A percentile compares a stretch with the other conserved stretches of the same genome.
These are phyloP conservation scores for Asbolus verrucosus DNA, from an alignment of 1,140 invertebrate genomes.

Conservation along the genomic window DNA sequence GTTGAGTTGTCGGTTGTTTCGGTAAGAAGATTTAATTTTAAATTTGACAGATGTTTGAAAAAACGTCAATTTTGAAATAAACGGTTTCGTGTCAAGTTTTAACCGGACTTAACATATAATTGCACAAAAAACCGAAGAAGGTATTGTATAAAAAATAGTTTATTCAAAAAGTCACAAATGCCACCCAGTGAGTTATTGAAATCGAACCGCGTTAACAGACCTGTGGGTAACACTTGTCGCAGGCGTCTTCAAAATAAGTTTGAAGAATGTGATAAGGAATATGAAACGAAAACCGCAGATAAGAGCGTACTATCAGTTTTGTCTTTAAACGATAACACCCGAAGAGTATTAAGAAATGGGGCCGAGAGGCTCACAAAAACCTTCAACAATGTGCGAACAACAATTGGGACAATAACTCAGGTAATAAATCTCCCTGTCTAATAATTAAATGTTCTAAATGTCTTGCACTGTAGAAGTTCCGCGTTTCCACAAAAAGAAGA, in stretches of 20 bases:
- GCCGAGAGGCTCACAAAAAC: slow-evolving; percentile 71
- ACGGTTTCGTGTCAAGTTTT: too few species aligned
- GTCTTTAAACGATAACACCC: slow-evolving; percentile 62
- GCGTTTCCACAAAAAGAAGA: slow-evolving; percentile 68
- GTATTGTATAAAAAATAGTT: too few species aligned
- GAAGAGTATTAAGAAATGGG: slow-evolving; percentile 67
- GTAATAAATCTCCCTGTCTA: slow-evolving; percentile 59
- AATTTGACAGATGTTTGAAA: too few species aligned
- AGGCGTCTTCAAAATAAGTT: slow-evolving; percentile 34
- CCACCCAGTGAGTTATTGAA: slow-evolving; percentile 20
- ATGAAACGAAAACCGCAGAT: slow-evolving; percentile 44
- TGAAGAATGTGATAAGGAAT: slow-evolving; percentile 23
- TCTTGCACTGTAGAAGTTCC: slow-evolving; percentile 47
- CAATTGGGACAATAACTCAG: slow-evolving; percentile 72
- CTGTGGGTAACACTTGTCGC: slow-evolving; percentile 26
- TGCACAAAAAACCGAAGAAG: too few species aligned
- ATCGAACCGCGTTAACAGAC: not conserved
- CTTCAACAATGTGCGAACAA: slow-evolving; percentile 70
- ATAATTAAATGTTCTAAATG: slow-evolving; percentile 5
- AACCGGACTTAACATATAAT: too few species aligned
- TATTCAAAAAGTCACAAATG: too few species aligned
- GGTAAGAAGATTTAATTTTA: too few species aligned
- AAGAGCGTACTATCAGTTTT: slow-evolving; percentile 60
- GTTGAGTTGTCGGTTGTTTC: too few species aligned
- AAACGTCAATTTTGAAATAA: slow-evolving; percentile 1